These are phyloP conservation scores for Willowsia nigromaculata DNA, from an alignment of 2,888 invertebrate species.

Conservation along the genomic window DNA sequence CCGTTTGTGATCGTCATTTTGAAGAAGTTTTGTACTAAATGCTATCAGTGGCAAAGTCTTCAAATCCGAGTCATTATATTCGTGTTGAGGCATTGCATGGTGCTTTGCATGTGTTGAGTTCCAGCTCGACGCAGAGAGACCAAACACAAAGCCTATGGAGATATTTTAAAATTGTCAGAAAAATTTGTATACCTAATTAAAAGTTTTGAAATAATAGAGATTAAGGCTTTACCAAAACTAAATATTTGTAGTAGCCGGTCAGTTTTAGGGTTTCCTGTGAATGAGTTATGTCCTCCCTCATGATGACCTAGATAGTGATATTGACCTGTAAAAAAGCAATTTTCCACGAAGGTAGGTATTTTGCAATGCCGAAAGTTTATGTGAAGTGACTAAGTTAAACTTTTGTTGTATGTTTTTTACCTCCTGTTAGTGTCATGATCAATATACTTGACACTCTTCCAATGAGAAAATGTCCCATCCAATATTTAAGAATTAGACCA, in stretches of 20 bases:
- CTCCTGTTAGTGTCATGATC: conserved; percentile 74
- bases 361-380: too few species aligned
- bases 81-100: conserved; percentile 77
- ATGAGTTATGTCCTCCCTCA: conserved; percentile 76
- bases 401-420: too few species aligned
- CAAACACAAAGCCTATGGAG: conserved; percentile 73
- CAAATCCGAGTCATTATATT: conserved; percentile 75
- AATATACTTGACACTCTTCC: conserved; percentile 69
- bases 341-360: too few species aligned
- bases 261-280: conserved; percentile 75
- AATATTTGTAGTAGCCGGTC: conserved; percentile 75
- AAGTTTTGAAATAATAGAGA: too few species aligned
- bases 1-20: conserved; percentile 71
- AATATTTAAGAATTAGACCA: conserved; percentile 68
- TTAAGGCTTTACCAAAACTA: conserved; percentile 66
- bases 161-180: not conserved
- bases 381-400: too few species aligned
- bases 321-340: conserved; percentile 55
- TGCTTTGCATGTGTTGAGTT: conserved; percentile 75
- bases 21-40: conserved; percentile 73
- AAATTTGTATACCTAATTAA: too few species aligned
- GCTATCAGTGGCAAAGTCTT: conserved; percentile 76
- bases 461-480: conserved; percentile 33
- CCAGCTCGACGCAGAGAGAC: conserved; percentile 74
- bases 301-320: conserved; percentile 75